phyloP scores from a whole-genome alignment of 1,140 invertebrate genomes.

The Pinna nobilis region DNA sequence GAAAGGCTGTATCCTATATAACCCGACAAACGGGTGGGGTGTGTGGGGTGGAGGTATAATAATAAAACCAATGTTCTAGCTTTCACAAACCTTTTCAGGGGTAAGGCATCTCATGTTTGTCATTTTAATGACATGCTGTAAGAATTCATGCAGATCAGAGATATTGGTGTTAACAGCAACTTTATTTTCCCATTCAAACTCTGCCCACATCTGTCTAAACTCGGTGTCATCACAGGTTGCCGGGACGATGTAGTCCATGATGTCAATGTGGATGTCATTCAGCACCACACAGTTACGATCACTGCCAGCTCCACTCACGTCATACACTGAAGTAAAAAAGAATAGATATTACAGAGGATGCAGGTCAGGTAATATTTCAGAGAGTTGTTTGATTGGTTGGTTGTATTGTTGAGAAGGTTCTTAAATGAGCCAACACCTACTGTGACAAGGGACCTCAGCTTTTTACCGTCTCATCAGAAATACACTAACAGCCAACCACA shows the following conservation, averaged over 20 bases:
- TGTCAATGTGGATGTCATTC: slow-evolving; percentile 99
- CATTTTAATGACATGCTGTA: slow-evolving; percentile 92
- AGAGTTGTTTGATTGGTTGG: too few species aligned
- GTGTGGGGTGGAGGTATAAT: too few species aligned
- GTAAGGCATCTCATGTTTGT: slow-evolving; percentile 99
- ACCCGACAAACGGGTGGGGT: too few species aligned
- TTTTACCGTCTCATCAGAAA: too few species aligned
- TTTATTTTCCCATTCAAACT: slow-evolving; percentile 99
- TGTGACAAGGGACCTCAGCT: too few species aligned
- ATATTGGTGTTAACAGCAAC: slow-evolving; percentile 97
- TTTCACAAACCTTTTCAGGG: slow-evolving; percentile 84
- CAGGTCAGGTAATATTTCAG: too few species aligned
- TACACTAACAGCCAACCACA: too few species aligned
- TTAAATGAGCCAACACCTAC: too few species aligned
- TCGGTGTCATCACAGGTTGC: slow-evolving; percentile 95
- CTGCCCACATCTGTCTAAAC: slow-evolving; percentile 99
- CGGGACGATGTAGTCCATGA: slow-evolving; percentile 99
- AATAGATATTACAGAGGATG: too few species aligned
- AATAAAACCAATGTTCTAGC: too few species aligned
- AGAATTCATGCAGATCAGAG: slow-evolving; percentile 93
- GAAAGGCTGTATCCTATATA: too few species aligned
- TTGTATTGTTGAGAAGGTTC: too few species aligned
- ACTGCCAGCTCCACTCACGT: slow-evolving; percentile 92
- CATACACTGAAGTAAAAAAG: slow-evolving; percentile 84
- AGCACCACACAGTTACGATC: slow-evolving; percentile 98